Percentiles rank a stretch among this genome's conserved stretches.
These are phyloP conservation scores for Ecdyonurus torrentis DNA, from an alignment of 2,888 invertebrate species.

Conservation along the genomic window DNA sequence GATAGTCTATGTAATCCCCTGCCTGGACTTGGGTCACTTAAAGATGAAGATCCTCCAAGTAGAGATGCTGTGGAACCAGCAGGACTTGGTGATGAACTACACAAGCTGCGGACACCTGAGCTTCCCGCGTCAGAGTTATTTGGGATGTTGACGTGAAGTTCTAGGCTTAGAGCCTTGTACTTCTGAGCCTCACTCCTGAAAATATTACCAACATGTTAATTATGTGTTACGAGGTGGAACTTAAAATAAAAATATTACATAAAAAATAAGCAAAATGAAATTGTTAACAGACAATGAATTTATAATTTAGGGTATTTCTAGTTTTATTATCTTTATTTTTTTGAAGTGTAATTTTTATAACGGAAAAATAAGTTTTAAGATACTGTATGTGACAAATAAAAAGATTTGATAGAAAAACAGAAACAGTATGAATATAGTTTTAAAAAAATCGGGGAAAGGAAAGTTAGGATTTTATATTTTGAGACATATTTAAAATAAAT, in stretches of 20 bases:
- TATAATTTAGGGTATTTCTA: background rate
- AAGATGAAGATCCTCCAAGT: background rate
- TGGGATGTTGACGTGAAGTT: constrained; percentile 25
- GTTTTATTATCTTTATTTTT: background rate
- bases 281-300: background rate
- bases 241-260: background rate
- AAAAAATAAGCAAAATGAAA: background rate
- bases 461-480: background rate
- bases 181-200: constrained; percentile 29
- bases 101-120: constrained; percentile 9
- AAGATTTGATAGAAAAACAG: too few relatives aligned
- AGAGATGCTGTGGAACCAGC: constrained; percentile 10
- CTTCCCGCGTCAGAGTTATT: constrained; percentile 13
- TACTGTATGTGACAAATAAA: too few relatives aligned
- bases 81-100: constrained; percentile 13
- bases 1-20: constrained; percentile 28
- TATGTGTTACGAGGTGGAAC: too few relatives aligned
- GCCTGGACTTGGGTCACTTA: constrained; percentile 1
- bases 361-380: too few relatives aligned
- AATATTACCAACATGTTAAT: too few relatives aligned
- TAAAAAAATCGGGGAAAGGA: background rate
- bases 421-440: too few relatives aligned
- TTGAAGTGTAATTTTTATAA: too few relatives aligned
- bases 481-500: too few relatives aligned
- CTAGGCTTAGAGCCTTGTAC: constrained; percentile 32